A percentile compares a stretch with the other conserved stretches of the same genome.
Evolutionary conservation across 2,797 vertebrate species (phyloP).

Genomic region (Notoglanidium macrostoma): DNA sequence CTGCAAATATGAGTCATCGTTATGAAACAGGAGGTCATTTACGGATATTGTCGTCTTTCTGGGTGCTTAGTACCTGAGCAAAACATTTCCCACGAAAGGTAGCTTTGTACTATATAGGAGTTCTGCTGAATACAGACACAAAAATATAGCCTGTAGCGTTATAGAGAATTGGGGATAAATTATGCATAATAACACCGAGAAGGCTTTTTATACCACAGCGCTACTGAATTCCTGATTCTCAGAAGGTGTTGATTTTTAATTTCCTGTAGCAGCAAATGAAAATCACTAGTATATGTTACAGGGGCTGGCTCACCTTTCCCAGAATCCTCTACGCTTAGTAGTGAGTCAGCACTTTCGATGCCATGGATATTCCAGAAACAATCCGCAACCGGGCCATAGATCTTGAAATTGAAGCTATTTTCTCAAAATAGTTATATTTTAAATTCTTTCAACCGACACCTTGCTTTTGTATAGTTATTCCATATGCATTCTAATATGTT

Average conservation of each 20-base stretch:
- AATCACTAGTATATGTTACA: not conserved
- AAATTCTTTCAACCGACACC: too few species aligned
- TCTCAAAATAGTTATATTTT: too few species aligned
- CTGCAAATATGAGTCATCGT: slow-evolving; percentile 9
- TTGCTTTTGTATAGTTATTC: too few species aligned
- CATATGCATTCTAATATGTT: not conserved
- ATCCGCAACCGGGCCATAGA: too few species aligned
- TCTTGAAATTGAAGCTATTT: too few species aligned
- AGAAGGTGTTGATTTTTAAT: not conserved
- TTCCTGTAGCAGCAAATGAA: not conserved
- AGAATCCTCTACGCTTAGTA: too few species aligned
- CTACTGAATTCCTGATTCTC: not conserved
- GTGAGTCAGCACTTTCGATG: too few species aligned
- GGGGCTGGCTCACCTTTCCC: too few species aligned
- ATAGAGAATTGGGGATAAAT: not conserved
- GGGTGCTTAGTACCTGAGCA: not conserved
- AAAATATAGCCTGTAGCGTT: not conserved
- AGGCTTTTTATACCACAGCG: not conserved
- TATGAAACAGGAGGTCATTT: not conserved
- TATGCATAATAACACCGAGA: not conserved
- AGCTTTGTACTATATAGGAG: not conserved
- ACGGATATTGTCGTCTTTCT: not conserved
- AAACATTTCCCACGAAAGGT: not conserved
- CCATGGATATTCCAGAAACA: too few species aligned
- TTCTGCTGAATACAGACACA: not conserved